Percentiles rank a stretch among this genome's conserved stretches.
phyloP scores from a whole-genome alignment of 2,797 vertebrate species.

The Poecile montanus region DNA sequence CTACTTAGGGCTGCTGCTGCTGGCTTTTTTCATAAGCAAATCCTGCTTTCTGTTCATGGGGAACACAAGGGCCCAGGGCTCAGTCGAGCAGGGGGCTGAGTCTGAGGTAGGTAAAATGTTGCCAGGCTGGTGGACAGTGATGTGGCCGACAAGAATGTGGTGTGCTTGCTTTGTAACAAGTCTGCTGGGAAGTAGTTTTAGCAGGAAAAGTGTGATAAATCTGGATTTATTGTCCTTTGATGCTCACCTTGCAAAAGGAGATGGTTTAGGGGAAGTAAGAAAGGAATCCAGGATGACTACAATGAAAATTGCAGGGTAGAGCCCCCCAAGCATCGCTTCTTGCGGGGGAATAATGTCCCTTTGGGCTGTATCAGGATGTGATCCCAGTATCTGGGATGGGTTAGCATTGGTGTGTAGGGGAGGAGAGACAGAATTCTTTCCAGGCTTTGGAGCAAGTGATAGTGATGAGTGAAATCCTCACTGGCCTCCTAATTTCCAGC shows the following conservation, averaged over 20 bases:
- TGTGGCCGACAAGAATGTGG: background rate
- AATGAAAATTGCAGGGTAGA: background rate
- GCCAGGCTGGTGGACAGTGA: background rate
- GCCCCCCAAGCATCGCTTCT: rapidly evolving
- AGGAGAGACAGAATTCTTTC: background rate
- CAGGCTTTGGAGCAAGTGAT: background rate
- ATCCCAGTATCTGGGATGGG: background rate
- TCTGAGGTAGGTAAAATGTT: background rate
- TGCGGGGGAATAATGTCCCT: background rate
- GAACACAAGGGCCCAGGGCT: background rate
- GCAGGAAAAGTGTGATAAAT: background rate
- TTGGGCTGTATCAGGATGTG: no score
- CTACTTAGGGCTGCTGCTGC: background rate
- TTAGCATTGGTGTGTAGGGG: background rate
- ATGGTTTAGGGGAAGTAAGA: background rate
- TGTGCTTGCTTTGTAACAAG: background rate
- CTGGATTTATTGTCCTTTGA: constrained; percentile 34
- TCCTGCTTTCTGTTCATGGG: background rate
- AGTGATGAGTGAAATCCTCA: background rate
- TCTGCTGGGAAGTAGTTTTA: constrained; percentile 21
- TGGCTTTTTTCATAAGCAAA: background rate
- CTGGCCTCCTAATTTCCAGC: background rate
- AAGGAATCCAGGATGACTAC: background rate
- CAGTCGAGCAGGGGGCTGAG: background rate
- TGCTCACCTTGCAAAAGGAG: background rate